Conservation (phyloP, 92 coral and sea anemone species). For the Palythoa grandiflora region DNA sequence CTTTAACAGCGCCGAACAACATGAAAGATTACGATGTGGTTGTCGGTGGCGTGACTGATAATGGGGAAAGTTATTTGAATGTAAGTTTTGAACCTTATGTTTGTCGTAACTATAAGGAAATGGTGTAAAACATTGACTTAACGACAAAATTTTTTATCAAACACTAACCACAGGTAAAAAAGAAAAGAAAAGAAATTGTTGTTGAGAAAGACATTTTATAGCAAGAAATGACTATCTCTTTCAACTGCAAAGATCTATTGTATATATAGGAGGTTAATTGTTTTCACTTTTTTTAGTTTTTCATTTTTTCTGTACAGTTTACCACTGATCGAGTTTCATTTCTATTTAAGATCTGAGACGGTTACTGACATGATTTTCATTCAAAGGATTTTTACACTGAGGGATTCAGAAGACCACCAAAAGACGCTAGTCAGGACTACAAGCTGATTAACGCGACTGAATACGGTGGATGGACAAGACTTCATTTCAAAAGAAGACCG, state of each 20-base stretch:
- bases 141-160: too few species aligned
- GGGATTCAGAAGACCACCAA: neutral
- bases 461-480: conserved; percentile 17
- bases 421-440: conserved; percentile 21
- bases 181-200: too few species aligned
- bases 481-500: neutral
- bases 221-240: too few species aligned
- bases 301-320: neutral
- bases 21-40: conserved; percentile 23
- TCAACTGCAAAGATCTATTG: too few species aligned
- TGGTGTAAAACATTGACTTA: neutral
- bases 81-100: neutral
- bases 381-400: neutral
- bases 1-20: neutral
- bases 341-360: neutral
- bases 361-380: neutral
- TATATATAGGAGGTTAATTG: too few species aligned
- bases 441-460: conserved; percentile 29
- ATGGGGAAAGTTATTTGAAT: neutral
- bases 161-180: too few species aligned
- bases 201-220: too few species aligned
- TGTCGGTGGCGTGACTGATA: neutral
- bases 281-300: too few species aligned
- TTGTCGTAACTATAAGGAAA: neutral
- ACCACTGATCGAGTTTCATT: neutral